Conservation (phyloP, 2,888 invertebrate genomes). For the Hoplodrina ambigua region DNA sequence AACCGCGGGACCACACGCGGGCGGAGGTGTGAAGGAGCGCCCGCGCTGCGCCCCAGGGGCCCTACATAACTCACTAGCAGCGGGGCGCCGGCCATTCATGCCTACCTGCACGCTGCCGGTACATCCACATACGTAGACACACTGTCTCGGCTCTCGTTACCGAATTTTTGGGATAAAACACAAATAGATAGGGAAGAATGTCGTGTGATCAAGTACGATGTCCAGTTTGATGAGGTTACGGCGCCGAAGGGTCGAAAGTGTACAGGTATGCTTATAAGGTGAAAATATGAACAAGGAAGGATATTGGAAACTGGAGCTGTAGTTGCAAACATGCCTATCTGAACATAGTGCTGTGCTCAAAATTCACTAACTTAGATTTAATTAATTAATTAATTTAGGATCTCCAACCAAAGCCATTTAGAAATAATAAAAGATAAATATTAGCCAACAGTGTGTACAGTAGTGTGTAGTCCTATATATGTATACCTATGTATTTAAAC, state of each 20-base stretch:
- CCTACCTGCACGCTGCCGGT: constrained; percentile 82
- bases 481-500: too few relatives aligned
- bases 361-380: too few relatives aligned
- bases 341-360: too few relatives aligned
- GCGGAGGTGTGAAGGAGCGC: constrained; percentile 89
- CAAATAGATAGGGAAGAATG: constrained; percentile 11
- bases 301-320: too few relatives aligned
- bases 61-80: constrained; percentile 88
- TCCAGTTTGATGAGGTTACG: not conserved
- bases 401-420: too few relatives aligned
- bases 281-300: not conserved
- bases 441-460: too few relatives aligned
- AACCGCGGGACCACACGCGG: constrained; percentile 90
- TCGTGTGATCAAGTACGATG: constrained; percentile 2
- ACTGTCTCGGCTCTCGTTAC: constrained; percentile 80
- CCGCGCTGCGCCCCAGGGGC: constrained; percentile 85
- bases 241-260: too few relatives aligned
- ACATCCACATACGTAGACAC: constrained; percentile 82
- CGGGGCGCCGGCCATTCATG: constrained; percentile 89
- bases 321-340: too few relatives aligned
- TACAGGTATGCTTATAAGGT: not conserved
- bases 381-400: too few relatives aligned
- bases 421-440: too few relatives aligned
- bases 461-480: too few relatives aligned
- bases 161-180: constrained; percentile 51